Percentiles rank a stretch among this genome's conserved stretches.
phyloP scores from a whole-genome alignment of 2,113 vertebrate species.

The Morone saxatilis region DNA sequence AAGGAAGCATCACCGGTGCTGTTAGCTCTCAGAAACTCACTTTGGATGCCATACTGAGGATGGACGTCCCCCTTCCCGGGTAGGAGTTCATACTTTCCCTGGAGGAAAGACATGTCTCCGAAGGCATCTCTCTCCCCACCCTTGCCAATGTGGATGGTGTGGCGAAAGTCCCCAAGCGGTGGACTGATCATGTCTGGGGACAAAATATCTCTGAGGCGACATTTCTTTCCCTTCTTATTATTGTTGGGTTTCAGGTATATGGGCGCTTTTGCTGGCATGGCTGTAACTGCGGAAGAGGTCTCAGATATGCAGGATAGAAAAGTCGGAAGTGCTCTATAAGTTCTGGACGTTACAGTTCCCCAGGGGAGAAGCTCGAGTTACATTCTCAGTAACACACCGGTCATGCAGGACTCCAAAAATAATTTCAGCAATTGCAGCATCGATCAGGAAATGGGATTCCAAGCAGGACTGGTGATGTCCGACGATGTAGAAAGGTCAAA shows the following conservation, averaged over 20 bases:
- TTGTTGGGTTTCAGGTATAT: constrained; percentile 97
- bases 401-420: constrained; percentile 55
- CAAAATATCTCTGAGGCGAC: constrained; percentile 94
- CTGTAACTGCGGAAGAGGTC: constrained; percentile 58
- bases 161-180: constrained; percentile 97
- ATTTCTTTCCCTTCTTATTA: constrained; percentile 97
- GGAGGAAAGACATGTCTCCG: constrained; percentile 98
- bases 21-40: constrained; percentile 92
- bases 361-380: constrained; percentile 68
- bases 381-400: constrained; percentile 77
- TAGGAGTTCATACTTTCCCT: constrained; percentile 96
- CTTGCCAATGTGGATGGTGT: constrained; percentile 97
- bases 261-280: constrained; percentile 97
- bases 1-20: constrained; percentile 94
- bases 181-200: constrained; percentile 99
- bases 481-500: constrained; percentile 32
- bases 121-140: constrained; percentile 95
- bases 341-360: constrained; percentile 57
- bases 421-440: constrained; percentile 58
- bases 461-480: constrained; percentile 28
- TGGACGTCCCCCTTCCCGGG: constrained; percentile 88
- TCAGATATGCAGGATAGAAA: constrained; percentile 48
- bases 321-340: constrained; percentile 38
- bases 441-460: constrained; percentile 56
- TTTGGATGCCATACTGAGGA: constrained; percentile 86